A percentile compares a stretch with the other conserved stretches of the same genome.
Conservation (phyloP, 37 sponge, comb jelly and placozoan species). For the Eunapius fragilis region DNA sequence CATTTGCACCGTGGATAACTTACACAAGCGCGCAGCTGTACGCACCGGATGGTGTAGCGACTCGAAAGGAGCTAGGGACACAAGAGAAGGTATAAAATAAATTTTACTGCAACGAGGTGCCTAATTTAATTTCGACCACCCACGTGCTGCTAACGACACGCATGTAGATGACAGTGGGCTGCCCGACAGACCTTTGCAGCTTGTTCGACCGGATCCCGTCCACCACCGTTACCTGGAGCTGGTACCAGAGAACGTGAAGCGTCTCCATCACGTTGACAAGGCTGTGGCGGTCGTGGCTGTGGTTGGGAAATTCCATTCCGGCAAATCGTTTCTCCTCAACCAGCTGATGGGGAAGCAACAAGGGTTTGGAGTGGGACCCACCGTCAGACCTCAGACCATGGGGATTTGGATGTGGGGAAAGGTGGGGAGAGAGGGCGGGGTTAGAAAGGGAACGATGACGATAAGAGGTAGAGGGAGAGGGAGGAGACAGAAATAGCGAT, state of each 20-base stretch:
- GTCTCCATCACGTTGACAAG: conserved; percentile 66
- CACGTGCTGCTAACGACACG: not conserved
- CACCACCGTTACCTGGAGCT: conserved; percentile 72
- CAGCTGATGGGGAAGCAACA: conserved; percentile 91
- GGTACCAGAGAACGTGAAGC: conserved; percentile 70
- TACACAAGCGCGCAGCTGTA: not conserved
- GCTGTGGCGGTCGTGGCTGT: conserved; percentile 91
- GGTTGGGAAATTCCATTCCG: conserved; percentile 92
- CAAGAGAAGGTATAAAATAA: not conserved
- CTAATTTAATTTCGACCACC: too few species aligned
- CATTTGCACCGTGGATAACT: not conserved
- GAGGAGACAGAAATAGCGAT: too few species aligned
- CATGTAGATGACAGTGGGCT: conserved; percentile 4
- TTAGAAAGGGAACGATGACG: too few species aligned
- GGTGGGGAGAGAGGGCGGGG: conserved; percentile 17
- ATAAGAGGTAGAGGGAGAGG: too few species aligned
- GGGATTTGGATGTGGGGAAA: conserved; percentile 99
- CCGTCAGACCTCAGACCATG: conserved; percentile 92
- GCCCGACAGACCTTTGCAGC: conserved; percentile 79
- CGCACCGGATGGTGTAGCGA: not conserved
- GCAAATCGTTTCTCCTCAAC: conserved; percentile 92
- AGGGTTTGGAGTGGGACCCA: conserved; percentile 89
- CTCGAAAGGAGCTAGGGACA: not conserved
- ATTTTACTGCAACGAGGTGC: too few species aligned
- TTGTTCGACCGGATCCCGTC: conserved; percentile 80